Evolutionary conservation across 2,888 invertebrate genomes (phyloP).

Genomic region (Chalcis sispes): DNA sequence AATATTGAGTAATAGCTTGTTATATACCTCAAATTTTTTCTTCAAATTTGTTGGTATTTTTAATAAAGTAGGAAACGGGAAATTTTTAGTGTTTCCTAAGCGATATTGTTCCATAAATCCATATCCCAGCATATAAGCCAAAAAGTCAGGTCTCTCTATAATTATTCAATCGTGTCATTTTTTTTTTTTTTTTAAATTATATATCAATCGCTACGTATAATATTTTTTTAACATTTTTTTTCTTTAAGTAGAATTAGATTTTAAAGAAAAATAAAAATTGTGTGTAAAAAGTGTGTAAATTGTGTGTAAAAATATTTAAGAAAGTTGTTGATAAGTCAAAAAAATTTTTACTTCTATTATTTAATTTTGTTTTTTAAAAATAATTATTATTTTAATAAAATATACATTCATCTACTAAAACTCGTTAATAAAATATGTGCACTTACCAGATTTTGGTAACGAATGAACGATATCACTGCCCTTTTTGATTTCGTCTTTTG

Average conservation of each 20-base stretch:
- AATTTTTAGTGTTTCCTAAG: constrained; percentile 32
- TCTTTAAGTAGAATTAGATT: background rate
- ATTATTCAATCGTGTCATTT: constrained; percentile 6
- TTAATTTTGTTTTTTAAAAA: no score
- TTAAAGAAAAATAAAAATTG: background rate
- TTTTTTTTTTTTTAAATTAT: background rate
- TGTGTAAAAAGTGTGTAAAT: no score
- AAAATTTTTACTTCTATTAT: no score
- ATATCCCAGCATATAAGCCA: constrained; percentile 60
- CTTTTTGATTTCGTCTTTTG: constrained; percentile 34
- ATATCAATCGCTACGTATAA: constrained; percentile 17
- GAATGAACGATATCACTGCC: constrained; percentile 58
- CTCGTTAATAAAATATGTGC: no score
- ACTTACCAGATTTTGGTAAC: constrained; percentile 59
- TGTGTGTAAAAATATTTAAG: no score
- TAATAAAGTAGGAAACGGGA: constrained; percentile 60
- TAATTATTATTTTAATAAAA: no score
- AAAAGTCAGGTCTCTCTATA: constrained; percentile 60
- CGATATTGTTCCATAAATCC: constrained; percentile 56
- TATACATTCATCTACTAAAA: no score
- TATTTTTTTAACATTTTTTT: background rate
- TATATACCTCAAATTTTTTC: constrained; percentile 63
- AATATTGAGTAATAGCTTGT: no score
- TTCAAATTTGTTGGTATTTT: constrained; percentile 56
- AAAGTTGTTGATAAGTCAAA: no score